Conservation (phyloP, 92 coral and sea anemone species). For the Epizoanthus stellaris region DNA sequence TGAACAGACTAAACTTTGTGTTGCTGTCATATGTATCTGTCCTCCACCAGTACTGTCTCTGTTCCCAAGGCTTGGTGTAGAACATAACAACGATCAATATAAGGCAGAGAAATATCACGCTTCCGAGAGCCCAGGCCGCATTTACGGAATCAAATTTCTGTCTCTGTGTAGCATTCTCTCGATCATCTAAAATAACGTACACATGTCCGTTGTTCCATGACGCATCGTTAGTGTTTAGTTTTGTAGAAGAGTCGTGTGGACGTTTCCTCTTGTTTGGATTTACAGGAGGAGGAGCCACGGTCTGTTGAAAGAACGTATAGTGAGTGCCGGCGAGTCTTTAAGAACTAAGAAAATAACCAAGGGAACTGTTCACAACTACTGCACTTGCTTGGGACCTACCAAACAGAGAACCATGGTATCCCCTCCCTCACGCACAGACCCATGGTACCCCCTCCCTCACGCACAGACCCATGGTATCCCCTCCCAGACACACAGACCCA, state of each 20-base stretch:
- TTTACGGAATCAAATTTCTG: conserved; percentile 82
- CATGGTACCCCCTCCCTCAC: too few relatives aligned
- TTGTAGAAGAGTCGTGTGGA: conserved; percentile 32
- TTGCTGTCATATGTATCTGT: conserved; percentile 82
- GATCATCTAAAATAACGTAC: conserved; percentile 62
- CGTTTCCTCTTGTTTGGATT: conserved; percentile 16
- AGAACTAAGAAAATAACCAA: too few relatives aligned
- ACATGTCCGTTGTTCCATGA: conserved; percentile 51
- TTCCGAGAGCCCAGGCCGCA: conserved; percentile 98
- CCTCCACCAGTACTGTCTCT: conserved; percentile 91
- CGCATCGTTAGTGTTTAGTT: conserved; percentile 30
- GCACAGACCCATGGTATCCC: too few relatives aligned
- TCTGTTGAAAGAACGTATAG: not conserved
- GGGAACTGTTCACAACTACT: too few relatives aligned
- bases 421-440: too few relatives aligned
- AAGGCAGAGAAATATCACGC: conserved; percentile 81
- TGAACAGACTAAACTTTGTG: conserved; percentile 82
- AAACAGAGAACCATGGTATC: too few relatives aligned
- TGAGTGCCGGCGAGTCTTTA: too few relatives aligned
- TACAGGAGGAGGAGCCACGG: conserved; percentile 10
- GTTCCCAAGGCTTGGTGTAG: conserved; percentile 89
- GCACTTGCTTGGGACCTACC: too few relatives aligned
- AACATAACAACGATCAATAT: conserved; percentile 77
- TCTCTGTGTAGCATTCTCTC: conserved; percentile 52
- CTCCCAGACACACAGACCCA: too few relatives aligned